Percentiles rank a stretch among this genome's conserved stretches.
These are phyloP conservation scores for Ctenodactylus gundi DNA, from an alignment of 2,113 vertebrate genomes.

Conservation along the genomic window DNA sequence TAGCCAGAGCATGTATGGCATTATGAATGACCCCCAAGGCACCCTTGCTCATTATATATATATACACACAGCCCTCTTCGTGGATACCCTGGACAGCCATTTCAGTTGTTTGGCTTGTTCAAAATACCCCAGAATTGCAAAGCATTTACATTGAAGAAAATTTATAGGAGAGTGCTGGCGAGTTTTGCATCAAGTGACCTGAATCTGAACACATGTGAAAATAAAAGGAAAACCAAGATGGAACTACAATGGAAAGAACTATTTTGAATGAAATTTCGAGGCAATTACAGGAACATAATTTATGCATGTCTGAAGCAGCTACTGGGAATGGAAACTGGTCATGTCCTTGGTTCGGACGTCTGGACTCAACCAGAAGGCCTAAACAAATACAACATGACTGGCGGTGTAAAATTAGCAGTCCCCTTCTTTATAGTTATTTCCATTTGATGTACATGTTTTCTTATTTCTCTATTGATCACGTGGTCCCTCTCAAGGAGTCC, in stretches of 20 bases:
- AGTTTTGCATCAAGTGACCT: not conserved
- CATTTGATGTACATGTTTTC: too few species aligned
- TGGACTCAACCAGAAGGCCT: not conserved
- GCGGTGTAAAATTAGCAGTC: not conserved
- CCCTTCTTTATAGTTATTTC: not conserved
- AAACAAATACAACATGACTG: too few species aligned
- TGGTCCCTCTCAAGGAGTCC: not conserved
- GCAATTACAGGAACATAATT: not conserved
- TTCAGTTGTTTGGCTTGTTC: not conserved
- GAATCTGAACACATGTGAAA: not conserved
- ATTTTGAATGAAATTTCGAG: not conserved
- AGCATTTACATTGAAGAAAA: not conserved
- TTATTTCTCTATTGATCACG: not conserved
- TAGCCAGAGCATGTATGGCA: not conserved
- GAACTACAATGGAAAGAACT: not conserved
- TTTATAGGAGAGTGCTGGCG: not conserved
- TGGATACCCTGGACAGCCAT: not conserved
- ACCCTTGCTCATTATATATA: not conserved
- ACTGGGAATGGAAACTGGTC: not conserved
- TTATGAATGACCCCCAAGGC: not conserved
- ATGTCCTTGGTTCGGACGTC: not conserved
- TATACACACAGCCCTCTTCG: not conserved
- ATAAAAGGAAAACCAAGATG: not conserved
- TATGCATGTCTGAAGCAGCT: too few species aligned
- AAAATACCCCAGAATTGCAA: not conserved